Evolutionary conservation across 1,140 invertebrate genomes (phyloP).

Genomic region (Aricia agestis): DNA sequence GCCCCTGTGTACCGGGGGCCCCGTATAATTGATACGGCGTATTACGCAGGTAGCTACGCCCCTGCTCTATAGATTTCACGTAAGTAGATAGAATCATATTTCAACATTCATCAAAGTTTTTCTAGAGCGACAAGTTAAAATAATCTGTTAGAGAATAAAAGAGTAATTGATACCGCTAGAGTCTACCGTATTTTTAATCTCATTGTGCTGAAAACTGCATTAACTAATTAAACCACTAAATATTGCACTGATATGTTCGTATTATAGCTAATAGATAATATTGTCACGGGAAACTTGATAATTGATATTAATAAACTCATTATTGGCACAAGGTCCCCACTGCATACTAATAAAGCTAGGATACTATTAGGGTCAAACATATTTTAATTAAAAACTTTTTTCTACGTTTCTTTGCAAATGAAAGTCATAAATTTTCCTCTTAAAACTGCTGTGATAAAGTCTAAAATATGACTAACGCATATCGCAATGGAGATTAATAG

Average conservation of each 20-base stretch:
- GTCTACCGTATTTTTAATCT: no score
- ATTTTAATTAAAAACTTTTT: neutral
- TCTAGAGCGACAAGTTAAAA: no score
- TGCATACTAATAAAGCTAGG: neutral
- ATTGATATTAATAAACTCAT: neutral
- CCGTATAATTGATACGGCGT: no score
- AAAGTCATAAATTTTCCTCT: neutral
- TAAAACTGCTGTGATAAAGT: neutral
- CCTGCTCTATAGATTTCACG: no score
- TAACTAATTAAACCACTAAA: neutral
- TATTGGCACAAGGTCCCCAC: neutral
- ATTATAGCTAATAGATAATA: neutral
- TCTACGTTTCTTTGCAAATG: neutral
- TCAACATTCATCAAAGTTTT: no score
- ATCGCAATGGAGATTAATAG: neutral
- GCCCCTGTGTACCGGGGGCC: no score
- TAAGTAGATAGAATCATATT: no score
- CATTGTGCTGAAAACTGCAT: neutral
- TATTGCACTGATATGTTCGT: neutral
- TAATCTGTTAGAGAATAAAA: no score
- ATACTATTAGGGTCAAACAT: neutral
- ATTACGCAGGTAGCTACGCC: no score
- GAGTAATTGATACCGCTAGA: no score
- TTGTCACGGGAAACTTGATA: neutral
- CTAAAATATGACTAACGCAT: neutral